Percentiles rank a stretch among this genome's conserved stretches.
phyloP scores from a whole-genome alignment of 53 echinoderm and acorn worm genomes.

The Zoroaster sp. region DNA sequence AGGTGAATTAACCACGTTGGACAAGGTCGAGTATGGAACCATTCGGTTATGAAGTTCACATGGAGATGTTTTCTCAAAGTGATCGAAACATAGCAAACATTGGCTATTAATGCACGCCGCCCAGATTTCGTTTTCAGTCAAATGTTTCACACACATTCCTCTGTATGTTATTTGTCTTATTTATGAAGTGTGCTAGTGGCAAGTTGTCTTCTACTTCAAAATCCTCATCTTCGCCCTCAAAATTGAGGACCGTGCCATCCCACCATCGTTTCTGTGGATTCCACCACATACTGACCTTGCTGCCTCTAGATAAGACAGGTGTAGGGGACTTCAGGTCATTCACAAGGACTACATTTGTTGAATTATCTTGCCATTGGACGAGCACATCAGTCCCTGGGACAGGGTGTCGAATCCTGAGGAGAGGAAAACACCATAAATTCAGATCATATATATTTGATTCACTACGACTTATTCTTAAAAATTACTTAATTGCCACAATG shows the following conservation, averaged over 20 bases:
- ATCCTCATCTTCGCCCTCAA: neutral
- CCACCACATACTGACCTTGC: neutral
- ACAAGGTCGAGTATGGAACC: neutral
- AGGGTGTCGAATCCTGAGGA: too few relatives aligned
- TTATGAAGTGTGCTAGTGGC: neutral
- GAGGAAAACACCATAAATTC: too few relatives aligned
- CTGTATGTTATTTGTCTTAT: neutral
- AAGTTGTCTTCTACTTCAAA: neutral
- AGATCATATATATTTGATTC: too few relatives aligned
- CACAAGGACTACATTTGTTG: neutral
- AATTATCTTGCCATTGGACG: neutral
- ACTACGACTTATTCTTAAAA: too few relatives aligned
- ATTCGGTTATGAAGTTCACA: neutral
- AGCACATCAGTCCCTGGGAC: neutral
- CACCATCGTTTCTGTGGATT: neutral
- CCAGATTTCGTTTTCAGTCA: neutral
- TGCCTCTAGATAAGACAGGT: neutral
- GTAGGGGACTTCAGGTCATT: neutral
- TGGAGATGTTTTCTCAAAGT: neutral
- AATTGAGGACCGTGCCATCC: neutral
- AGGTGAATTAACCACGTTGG: neutral
- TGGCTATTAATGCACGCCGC: neutral
- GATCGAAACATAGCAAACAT: neutral
- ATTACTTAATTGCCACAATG: too few relatives aligned
- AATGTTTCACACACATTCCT: neutral